A percentile compares a stretch with the other conserved stretches of the same genome.
These are phyloP conservation scores for Acropora yongei DNA, from an alignment of 64 coral and sea anemone genomes.

Conservation along the genomic window DNA sequence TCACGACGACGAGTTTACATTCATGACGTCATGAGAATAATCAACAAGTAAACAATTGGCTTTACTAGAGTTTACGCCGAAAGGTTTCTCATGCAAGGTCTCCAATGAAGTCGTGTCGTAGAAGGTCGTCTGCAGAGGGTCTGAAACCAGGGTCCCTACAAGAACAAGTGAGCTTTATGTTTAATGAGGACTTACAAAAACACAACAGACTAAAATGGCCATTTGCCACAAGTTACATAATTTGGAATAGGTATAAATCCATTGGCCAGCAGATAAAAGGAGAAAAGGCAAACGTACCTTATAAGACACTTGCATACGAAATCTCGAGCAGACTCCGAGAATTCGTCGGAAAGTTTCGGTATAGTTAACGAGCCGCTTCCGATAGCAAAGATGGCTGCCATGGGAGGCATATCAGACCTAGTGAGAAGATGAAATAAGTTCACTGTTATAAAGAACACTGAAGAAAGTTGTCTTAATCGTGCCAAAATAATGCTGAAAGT, in stretches of 20 bases:
- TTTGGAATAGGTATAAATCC: no score
- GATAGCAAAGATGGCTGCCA: constrained; percentile 92
- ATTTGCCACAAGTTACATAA: no score
- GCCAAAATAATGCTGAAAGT: no score
- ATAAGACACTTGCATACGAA: constrained; percentile 75
- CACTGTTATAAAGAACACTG: not conserved
- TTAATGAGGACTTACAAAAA: no score
- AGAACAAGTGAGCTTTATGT: not conserved
- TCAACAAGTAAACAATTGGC: no score
- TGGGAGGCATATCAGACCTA: constrained; percentile 83
- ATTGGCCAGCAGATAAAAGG: not conserved
- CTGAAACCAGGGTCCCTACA: constrained; percentile 72
- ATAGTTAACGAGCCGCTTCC: constrained; percentile 77
- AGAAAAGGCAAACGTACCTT: constrained; percentile 45
- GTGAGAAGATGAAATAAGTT: not conserved
- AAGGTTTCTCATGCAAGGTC: not conserved
- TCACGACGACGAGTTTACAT: no score
- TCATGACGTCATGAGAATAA: no score
- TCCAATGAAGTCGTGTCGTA: constrained; percentile 73
- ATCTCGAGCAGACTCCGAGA: constrained; percentile 67
- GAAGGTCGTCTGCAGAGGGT: constrained; percentile 70
- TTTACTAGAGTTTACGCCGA: no score
- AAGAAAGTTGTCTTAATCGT: not conserved
- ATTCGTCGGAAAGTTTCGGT: constrained; percentile 69
- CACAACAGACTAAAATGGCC: no score